Evolutionary conservation across 2,888 invertebrate species (phyloP).

Genomic region (Dastarcus helophoroides): DNA sequence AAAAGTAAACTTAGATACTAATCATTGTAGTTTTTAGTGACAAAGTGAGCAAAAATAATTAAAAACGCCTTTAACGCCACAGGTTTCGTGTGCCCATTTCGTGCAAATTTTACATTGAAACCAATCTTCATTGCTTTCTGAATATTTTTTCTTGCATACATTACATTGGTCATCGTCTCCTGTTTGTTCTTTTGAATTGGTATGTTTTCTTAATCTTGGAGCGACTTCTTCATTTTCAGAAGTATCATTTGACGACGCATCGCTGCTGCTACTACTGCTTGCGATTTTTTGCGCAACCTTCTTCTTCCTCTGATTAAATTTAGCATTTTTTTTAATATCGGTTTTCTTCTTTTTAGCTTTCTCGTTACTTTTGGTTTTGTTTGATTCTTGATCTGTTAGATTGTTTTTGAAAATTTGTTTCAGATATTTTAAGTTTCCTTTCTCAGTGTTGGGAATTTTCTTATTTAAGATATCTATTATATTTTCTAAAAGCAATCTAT

Average conservation of each 20-base stretch:
- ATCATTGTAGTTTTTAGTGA: too few species aligned
- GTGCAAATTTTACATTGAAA: too few species aligned
- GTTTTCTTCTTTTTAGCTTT: constrained; percentile 10
- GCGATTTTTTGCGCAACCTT: too few species aligned
- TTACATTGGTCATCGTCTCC: too few species aligned
- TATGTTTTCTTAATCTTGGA: too few species aligned
- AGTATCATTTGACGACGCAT: constrained; percentile 10
- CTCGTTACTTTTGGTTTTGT: constrained; percentile 8
- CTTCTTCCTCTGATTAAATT: constrained; percentile 7
- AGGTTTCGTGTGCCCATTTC: constrained; percentile 10
- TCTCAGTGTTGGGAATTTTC: constrained; percentile 6
- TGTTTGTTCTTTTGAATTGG: too few species aligned
- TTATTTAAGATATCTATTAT: constrained; percentile 10
- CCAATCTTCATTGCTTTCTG: too few species aligned
- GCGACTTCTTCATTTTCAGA: constrained; percentile 6
- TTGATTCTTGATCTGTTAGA: constrained; percentile 7
- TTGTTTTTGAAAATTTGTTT: constrained; percentile 9
- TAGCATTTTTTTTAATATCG: constrained; percentile 5
- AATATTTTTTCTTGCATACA: too few species aligned
- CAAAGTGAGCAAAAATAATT: too few species aligned
- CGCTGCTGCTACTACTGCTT: constrained; percentile 8
- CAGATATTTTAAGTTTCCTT: constrained; percentile 6
- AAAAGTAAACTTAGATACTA: too few species aligned
- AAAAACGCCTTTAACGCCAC: too few species aligned
- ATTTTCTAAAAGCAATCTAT: constrained; percentile 10